Evolutionary conservation across 2,113 vertebrate genomes (phyloP).

Genomic region (Chloropsis hardwickii): DNA sequence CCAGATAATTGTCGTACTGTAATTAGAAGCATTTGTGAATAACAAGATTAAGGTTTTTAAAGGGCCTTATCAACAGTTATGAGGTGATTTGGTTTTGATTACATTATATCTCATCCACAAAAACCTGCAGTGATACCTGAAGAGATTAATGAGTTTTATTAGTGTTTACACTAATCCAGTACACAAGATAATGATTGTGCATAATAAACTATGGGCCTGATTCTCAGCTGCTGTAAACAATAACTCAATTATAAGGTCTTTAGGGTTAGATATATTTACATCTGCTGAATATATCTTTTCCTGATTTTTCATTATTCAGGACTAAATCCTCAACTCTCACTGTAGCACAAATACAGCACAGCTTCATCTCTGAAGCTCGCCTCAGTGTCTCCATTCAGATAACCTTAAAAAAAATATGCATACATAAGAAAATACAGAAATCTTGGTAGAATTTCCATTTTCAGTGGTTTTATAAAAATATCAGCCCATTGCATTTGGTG

Average conservation of each 20-base stretch:
- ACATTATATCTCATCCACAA: not conserved
- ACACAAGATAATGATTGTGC: not conserved
- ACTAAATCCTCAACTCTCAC: not conserved
- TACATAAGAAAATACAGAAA: not conserved
- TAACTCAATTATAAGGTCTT: not conserved
- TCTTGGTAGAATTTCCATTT: not conserved
- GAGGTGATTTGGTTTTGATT: not conserved
- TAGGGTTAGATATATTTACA: not conserved
- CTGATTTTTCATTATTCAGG: not conserved
- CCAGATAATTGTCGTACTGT: not conserved
- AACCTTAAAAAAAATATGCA: not conserved
- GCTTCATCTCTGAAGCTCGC: not conserved
- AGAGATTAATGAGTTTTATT: constrained; percentile 12
- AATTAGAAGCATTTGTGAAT: not conserved
- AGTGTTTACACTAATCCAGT: not conserved
- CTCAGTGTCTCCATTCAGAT: not conserved
- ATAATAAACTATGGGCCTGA: not conserved
- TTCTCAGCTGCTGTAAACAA: not conserved
- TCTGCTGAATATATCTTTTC: not conserved
- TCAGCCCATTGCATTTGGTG: not conserved
- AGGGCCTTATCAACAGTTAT: not conserved
- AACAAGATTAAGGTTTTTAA: not conserved
- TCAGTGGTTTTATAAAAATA: not conserved
- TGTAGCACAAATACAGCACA: not conserved
- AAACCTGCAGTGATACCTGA: not conserved